Evolutionary conservation across 1,140 invertebrate genomes (phyloP).

Genomic region (Teleogryllus occipitalis): DNA sequence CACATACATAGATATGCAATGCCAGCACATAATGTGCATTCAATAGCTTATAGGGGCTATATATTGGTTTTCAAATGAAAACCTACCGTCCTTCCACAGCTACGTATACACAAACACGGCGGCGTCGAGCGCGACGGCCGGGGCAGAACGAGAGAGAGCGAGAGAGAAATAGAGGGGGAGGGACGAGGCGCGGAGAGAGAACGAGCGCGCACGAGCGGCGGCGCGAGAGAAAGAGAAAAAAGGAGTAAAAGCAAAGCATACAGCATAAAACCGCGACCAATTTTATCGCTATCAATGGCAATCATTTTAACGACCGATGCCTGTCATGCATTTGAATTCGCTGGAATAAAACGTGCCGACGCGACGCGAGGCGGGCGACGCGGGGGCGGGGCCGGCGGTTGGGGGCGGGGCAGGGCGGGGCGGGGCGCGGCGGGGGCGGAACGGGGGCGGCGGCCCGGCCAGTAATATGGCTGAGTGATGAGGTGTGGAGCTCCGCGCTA

Average conservation of each 20-base stretch:
- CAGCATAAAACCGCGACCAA: constrained; percentile 20
- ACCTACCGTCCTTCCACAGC: neutral
- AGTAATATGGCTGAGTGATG: constrained; percentile 15
- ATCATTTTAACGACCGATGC: constrained; percentile 21
- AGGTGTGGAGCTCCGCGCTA: constrained; percentile 7
- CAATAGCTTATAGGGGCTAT: neutral
- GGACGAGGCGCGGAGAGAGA: neutral
- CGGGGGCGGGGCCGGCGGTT: neutral
- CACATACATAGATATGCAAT: neutral
- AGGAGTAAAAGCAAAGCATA: constrained; percentile 16
- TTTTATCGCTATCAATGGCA: constrained; percentile 21
- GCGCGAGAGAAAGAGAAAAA: constrained; percentile 8
- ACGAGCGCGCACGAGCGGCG: neutral
- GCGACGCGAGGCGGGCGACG: neutral
- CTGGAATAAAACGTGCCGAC: constrained; percentile 20
- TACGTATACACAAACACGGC: neutral
- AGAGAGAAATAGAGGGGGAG: neutral
- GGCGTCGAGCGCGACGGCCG: neutral
- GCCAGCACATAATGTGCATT: neutral
- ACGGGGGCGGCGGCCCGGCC: neutral
- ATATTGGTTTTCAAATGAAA: neutral
- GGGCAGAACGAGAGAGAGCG: neutral
- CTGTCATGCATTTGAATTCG: constrained; percentile 22
- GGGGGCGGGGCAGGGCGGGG: constrained; percentile 7
- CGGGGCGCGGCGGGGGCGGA: neutral